A percentile compares a stretch with the other conserved stretches of the same genome.
These are phyloP conservation scores for Drosophila nigrodunni DNA, from an alignment of 1,140 invertebrate species.

Conservation along the genomic window DNA sequence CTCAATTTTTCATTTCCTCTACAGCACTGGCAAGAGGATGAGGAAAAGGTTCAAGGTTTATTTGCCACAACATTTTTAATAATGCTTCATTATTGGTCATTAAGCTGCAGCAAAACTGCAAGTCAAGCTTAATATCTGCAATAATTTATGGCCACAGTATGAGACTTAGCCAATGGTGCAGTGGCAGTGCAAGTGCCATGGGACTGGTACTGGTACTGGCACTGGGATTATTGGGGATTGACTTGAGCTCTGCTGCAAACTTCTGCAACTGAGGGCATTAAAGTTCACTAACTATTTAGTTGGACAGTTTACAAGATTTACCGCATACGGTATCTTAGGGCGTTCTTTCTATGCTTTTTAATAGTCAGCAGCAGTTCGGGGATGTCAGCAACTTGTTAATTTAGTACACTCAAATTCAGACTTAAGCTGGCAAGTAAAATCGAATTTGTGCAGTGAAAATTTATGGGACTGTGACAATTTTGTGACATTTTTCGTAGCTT, in stretches of 20 bases:
- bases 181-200: not conserved
- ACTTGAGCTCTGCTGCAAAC: slow-evolving; percentile 15
- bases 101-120: slow-evolving; percentile 60
- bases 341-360: too few species aligned
- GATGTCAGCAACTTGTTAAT: too few species aligned
- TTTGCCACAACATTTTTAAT: slow-evolving; percentile 54
- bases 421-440: too few species aligned
- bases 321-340: not conserved
- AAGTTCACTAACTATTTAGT: slow-evolving; percentile 31
- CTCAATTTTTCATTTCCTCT: not conserved
- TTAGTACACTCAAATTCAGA: too few species aligned
- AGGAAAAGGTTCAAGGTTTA: not conserved
- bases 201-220: too few species aligned
- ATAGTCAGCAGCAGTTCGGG: too few species aligned
- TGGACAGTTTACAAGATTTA: slow-evolving; percentile 31
- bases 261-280: slow-evolving; percentile 7
- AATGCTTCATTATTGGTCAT: slow-evolving; percentile 71
- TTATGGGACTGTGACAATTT: too few species aligned
- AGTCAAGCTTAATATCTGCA: slow-evolving; percentile 45
- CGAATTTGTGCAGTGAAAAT: too few species aligned
- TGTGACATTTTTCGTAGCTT: too few species aligned
- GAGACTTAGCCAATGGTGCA: not conserved
- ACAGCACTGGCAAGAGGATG: not conserved
- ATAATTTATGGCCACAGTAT: slow-evolving; percentile 30
- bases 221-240: slow-evolving; percentile 12